Base-by-base conservation (phyloP, 2,888 invertebrate species). In the Oscheius myriophilus region DNA sequence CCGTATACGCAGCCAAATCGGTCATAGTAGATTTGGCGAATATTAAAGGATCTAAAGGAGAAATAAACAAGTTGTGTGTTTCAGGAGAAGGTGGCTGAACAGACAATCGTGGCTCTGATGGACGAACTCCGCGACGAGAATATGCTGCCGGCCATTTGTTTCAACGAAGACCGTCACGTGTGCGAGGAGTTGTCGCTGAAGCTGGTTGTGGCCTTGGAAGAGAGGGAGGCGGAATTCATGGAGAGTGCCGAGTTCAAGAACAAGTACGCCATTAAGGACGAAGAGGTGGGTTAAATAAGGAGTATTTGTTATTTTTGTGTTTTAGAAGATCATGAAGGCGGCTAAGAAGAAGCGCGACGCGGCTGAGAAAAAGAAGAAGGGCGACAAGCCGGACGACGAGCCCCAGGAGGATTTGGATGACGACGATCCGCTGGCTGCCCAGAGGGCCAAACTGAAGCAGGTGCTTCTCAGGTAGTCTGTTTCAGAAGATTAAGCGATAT, bases 121-220 rank as follows among this genome's bases (percentile, higher is more conserved):
- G 84, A 84, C 33, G 73, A 83, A 43, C 64, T 85, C 58, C 76
- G 76, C 57, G 75, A 79, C 49, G 78, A 78, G 52, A 73, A 72
- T 26, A 83, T 82, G 71, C 69, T 85, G 12, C 85, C 85, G 18
- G 83, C 83, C 1, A 79, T 85, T 46, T 85, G 85, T 59, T 85
- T 85, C 79, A 85, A 83, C 61, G 85, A 85, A 54, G 80, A 84
- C 69, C 82, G 85, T 57, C 76, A 78, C 26, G 71, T 84, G 2
- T 85, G 85, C 52, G 83, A 85, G 62, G 70, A 57, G 18, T 67
- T 85, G 55, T 84, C 85, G 2, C 57, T 21, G 7, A 62, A 62
- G 14, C 58, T 76, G 18, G 68, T 64, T 46, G 70, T 67, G 33
- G 84, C 83, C 49, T 49, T 85, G 59, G 78, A 85, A 57, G 67